These are phyloP conservation scores for Lophotriccus pileatus DNA, from an alignment of 2,797 vertebrate species.

Conservation along the genomic window DNA sequence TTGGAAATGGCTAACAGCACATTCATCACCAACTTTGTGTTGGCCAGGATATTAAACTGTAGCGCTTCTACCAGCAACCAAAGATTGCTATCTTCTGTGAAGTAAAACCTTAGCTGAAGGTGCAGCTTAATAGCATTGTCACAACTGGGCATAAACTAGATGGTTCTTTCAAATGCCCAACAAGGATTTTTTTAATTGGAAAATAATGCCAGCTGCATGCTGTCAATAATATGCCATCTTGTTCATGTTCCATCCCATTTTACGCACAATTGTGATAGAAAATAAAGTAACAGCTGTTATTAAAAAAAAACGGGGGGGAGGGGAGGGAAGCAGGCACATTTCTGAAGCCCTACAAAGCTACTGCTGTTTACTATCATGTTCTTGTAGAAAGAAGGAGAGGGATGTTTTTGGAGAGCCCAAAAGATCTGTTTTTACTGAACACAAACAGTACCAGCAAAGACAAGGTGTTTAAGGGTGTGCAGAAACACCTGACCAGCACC, in stretches of 20 bases:
- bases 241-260: not conserved
- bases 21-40: not conserved
- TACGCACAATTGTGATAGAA: constrained; percentile 4
- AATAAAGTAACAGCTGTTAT: constrained; percentile 43
- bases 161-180: constrained; percentile 18
- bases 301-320: not conserved
- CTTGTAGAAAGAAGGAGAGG: not conserved
- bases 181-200: constrained; percentile 38
- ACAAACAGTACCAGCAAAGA: not conserved
- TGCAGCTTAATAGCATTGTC: not conserved
- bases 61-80: not conserved
- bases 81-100: not conserved
- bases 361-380: not conserved
- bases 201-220: constrained; percentile 32
- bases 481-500: not conserved
- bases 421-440: not conserved
- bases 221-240: constrained; percentile 21
- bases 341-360: not conserved
- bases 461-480: not conserved
- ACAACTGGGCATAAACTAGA: not conserved
- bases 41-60: not conserved
- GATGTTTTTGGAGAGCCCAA: not conserved
- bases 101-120: constrained; percentile 4
- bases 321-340: not conserved
- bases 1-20: not conserved